phyloP scores from a whole-genome alignment of 2,888 invertebrate species.

The Poecilus cupreus region DNA sequence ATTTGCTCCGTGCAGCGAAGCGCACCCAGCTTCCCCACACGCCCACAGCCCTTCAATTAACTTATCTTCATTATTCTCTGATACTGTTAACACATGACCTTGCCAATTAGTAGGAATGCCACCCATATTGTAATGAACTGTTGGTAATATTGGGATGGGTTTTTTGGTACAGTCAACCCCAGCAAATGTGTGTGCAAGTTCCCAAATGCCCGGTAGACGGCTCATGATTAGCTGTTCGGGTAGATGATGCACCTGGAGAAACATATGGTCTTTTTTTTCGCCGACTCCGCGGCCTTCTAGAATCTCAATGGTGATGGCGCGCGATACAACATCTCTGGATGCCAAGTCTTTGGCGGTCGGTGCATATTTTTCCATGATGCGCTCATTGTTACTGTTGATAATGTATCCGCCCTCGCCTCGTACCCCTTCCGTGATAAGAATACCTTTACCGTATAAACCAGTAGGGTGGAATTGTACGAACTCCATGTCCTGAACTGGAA shows the following conservation, averaged over 20 bases:
- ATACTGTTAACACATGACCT: slow-evolving; percentile 77
- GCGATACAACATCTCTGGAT: slow-evolving; percentile 95
- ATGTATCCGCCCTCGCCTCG: slow-evolving; percentile 97
- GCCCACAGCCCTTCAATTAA: slow-evolving; percentile 78
- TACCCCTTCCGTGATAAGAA: slow-evolving; percentile 96
- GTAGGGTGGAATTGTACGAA: slow-evolving; percentile 99
- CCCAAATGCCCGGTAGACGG: slow-evolving; percentile 76
- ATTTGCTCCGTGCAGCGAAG: slow-evolving; percentile 82
- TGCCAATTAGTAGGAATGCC: slow-evolving; percentile 81
- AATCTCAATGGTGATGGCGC: slow-evolving; percentile 96
- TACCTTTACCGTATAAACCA: slow-evolving; percentile 95
- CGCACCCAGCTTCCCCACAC: slow-evolving; percentile 79
- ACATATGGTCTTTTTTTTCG: slow-evolving; percentile 78
- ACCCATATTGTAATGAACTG: slow-evolving; percentile 84
- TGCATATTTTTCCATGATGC: slow-evolving; percentile 98
- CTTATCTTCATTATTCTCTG: slow-evolving; percentile 73
- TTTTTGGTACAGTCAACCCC: slow-evolving; percentile 80
- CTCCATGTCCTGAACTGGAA: slow-evolving; percentile 94
- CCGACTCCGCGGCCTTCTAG: slow-evolving; percentile 85
- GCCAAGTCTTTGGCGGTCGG: slow-evolving; percentile 98
- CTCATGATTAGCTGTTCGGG: slow-evolving; percentile 75
- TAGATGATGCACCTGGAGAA: slow-evolving; percentile 78
- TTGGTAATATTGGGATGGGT: slow-evolving; percentile 81
- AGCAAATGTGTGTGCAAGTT: slow-evolving; percentile 80
- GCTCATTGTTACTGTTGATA: slow-evolving; percentile 94